Conservation (phyloP, 2,797 vertebrate genomes). For the Nyctalus aviator region DNA sequence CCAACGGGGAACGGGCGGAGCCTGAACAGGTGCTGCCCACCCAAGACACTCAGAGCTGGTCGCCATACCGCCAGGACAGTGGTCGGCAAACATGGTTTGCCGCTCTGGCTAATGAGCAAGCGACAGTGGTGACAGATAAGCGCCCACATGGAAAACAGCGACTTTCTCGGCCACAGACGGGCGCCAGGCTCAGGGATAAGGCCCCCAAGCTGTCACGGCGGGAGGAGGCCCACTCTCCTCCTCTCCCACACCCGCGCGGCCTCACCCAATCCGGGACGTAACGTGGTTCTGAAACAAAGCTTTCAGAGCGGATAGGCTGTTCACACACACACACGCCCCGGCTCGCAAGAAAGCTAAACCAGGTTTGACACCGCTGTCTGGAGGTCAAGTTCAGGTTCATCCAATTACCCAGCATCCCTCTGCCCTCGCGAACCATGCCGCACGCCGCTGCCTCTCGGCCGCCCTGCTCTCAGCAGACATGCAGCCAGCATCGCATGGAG, state of each 20-base stretch:
- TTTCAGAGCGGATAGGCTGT: background rate
- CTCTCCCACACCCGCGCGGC: background rate
- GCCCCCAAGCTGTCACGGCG: background rate
- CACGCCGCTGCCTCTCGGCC: background rate
- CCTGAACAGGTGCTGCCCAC: too few species aligned
- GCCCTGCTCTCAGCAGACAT: background rate
- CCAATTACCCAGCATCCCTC: background rate
- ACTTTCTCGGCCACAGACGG: background rate
- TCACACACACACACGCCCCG: background rate
- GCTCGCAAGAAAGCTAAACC: background rate
- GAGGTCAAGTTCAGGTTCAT: background rate
- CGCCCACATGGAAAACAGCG: background rate
- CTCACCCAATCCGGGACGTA: accelerated
- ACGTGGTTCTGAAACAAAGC: background rate
- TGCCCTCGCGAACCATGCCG: accelerated
- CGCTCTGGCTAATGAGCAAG: background rate
- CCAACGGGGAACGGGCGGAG: too few species aligned
- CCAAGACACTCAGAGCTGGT: too few species aligned
- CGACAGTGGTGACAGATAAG: background rate
- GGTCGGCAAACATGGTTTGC: too few species aligned
- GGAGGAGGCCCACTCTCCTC: background rate
- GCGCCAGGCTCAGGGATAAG: background rate
- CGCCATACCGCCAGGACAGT: too few species aligned
- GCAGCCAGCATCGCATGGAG: accelerated
- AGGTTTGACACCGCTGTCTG: background rate